A percentile compares a stretch with the other conserved stretches of the same genome.
Conservation (phyloP, 2,888 invertebrate species). For the Dascillus cervinus region DNA sequence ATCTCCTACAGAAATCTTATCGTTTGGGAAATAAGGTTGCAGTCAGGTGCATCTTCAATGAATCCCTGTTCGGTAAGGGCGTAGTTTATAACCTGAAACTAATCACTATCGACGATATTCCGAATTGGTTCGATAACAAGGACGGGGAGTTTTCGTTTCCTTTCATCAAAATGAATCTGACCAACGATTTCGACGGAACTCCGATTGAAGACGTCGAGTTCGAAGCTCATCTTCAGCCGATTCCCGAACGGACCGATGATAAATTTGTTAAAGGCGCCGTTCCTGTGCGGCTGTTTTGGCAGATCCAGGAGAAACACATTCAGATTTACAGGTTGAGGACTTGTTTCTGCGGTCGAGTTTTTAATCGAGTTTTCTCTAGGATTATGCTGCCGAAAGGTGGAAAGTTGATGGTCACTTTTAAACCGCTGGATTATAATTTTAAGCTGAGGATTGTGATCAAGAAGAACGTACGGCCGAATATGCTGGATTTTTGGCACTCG, state of each 20-base stretch:
- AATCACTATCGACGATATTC: slow-evolving; percentile 2
- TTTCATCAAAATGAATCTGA: slow-evolving; percentile 2
- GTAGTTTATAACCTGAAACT: slow-evolving; percentile 1
- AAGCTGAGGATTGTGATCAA: slow-evolving; percentile 4
- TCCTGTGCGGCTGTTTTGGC: slow-evolving; percentile 3
- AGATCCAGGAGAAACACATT: slow-evolving; percentile 2
- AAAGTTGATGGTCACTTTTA: slow-evolving; percentile 4
- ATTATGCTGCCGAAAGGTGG: slow-evolving; percentile 1
- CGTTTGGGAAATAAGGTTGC: not conserved
- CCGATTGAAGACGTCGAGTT: not conserved
- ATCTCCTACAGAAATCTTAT: not conserved
- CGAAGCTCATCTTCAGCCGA: too few relatives aligned
- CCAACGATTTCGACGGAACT: not conserved
- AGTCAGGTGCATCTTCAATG: not conserved
- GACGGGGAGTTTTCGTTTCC: not conserved
- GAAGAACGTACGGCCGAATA: not conserved
- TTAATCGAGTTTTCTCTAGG: too few relatives aligned
- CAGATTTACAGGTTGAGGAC: slow-evolving; percentile 7
- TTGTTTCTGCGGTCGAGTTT: too few relatives aligned
- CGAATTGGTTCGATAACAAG: slow-evolving; percentile 1
- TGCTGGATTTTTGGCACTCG: slow-evolving; percentile 5
- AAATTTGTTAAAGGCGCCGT: not conserved
- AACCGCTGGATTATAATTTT: not conserved
- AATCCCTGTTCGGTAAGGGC: not conserved
- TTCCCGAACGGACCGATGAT: too few relatives aligned